Evolutionary conservation across 2,888 invertebrate genomes (phyloP).

Genomic region (Nemoura dubitans): DNA sequence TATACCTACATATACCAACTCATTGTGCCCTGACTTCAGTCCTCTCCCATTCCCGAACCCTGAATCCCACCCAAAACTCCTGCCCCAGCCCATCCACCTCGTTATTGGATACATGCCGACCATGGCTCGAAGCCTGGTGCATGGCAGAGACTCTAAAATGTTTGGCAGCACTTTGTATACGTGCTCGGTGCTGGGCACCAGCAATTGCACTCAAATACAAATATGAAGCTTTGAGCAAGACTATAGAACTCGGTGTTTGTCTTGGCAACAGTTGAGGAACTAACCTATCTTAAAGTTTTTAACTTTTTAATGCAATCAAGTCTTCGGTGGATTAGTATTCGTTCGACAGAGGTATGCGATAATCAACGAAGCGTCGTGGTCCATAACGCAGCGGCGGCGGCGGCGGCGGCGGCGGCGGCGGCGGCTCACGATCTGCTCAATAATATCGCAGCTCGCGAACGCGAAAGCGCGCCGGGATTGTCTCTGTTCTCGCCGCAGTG

Average conservation of each 20-base stretch:
- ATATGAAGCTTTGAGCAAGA: too few species aligned
- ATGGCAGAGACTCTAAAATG: too few species aligned
- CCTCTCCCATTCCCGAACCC: too few species aligned
- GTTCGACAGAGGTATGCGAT: background rate
- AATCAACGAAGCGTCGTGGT: background rate
- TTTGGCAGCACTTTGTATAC: too few species aligned
- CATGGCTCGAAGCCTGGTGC: too few species aligned
- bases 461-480: background rate
- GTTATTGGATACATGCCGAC: too few species aligned
- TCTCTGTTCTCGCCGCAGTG: background rate
- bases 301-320: slow-evolving; percentile 4
- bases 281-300: slow-evolving; percentile 3
- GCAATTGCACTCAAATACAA: too few species aligned
- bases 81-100: too few species aligned
- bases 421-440: background rate
- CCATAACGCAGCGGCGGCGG: background rate
- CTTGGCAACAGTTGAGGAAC: slow-evolving; percentile 5
- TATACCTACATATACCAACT: too few species aligned
- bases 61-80: too few species aligned
- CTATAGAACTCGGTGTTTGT: background rate
- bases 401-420: background rate
- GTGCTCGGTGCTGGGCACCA: too few species aligned
- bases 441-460: background rate
- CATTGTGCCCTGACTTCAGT: too few species aligned
- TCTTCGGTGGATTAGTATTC: background rate